Evolutionary conservation across 2,113 vertebrate genomes (phyloP).

Genomic region (Xerus inauris): DNA sequence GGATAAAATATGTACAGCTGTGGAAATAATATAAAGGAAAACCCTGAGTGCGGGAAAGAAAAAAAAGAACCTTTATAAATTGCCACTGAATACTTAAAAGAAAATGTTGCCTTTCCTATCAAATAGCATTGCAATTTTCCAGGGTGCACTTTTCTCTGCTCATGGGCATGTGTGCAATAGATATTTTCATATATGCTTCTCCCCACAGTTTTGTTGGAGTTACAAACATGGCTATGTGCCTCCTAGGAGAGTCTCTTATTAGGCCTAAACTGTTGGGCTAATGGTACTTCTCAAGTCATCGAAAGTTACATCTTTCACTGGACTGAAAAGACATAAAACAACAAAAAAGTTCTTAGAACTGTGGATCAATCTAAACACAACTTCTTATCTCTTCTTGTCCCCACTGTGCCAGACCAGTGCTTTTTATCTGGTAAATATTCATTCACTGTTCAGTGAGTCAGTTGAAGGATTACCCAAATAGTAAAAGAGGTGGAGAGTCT

Average conservation of each 20-base stretch:
- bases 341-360: neutral
- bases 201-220: neutral
- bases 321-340: neutral
- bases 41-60: neutral
- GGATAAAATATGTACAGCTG: conserved; percentile 62
- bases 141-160: neutral
- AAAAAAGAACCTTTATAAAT: neutral
- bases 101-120: conserved; percentile 32
- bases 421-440: neutral
- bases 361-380: neutral
- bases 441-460: neutral
- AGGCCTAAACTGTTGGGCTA: neutral
- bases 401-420: neutral
- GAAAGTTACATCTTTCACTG: neutral
- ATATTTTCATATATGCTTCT: neutral
- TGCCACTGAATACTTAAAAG: neutral
- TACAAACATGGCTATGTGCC: neutral
- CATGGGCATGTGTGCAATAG: neutral
- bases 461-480: neutral
- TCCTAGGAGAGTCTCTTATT: neutral
- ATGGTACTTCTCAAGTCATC: neutral
- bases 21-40: conserved; percentile 60
- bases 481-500: neutral
- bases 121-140: neutral
- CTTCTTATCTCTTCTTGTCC: neutral